Percentiles rank a stretch among this genome's conserved stretches.
Conservation (phyloP, 2,113 vertebrate genomes). For the Cyprinodon tularosa region DNA sequence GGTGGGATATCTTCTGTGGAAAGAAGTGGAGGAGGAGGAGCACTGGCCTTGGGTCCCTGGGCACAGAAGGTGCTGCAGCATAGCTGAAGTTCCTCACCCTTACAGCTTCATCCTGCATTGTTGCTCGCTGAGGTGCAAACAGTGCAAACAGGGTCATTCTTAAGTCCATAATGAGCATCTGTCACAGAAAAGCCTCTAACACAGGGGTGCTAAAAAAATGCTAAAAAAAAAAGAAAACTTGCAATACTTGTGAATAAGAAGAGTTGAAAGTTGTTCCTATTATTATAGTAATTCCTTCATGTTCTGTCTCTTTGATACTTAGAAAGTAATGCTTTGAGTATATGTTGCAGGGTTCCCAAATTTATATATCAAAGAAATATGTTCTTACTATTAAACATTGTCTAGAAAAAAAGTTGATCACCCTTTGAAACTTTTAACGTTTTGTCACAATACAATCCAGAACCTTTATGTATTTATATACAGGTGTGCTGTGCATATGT, state of each 20-base stretch:
- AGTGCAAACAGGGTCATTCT: constrained; percentile 20
- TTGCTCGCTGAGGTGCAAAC: constrained; percentile 15
- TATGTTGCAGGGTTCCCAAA: neutral
- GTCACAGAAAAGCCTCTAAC: neutral
- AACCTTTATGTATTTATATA: neutral
- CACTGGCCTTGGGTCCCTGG: constrained; percentile 87
- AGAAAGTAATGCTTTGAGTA: neutral
- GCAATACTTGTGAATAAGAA: neutral
- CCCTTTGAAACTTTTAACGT: neutral
- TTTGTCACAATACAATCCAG: neutral
- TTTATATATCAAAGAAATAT: neutral
- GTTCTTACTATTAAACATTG: neutral
- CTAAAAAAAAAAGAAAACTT: neutral
- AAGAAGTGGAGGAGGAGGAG: constrained; percentile 74
- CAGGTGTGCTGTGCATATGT: too few relatives aligned
- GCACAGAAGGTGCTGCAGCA: constrained; percentile 86
- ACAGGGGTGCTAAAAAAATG: neutral
- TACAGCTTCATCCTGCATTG: constrained; percentile 34
- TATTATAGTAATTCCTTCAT: neutral
- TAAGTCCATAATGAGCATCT: constrained; percentile 16
- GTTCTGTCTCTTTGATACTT: neutral
- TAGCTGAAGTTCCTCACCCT: constrained; percentile 43
- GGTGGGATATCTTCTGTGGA: constrained; percentile 54
- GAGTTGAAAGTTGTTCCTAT: neutral
- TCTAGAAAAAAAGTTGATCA: neutral